Conservation (phyloP, 1,140 invertebrate genomes). For the Zaprionus kolodkinae region DNA sequence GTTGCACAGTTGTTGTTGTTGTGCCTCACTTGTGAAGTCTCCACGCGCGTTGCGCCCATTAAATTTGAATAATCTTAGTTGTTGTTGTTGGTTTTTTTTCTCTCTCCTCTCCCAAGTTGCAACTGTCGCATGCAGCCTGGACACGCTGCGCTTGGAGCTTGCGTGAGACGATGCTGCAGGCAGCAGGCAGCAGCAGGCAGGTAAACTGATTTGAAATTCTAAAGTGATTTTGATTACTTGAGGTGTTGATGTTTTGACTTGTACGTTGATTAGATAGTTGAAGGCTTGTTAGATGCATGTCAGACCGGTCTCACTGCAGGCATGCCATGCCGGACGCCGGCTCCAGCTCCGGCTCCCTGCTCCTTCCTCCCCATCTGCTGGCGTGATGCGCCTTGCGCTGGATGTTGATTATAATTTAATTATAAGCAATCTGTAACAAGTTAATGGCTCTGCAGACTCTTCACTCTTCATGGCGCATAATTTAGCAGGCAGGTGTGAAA, state of each 20-base stretch:
- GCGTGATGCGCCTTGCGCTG: slow-evolving; percentile 45
- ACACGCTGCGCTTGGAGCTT: slow-evolving; percentile 56
- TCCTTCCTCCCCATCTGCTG: slow-evolving; percentile 5
- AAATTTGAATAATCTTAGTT: slow-evolving; percentile 81
- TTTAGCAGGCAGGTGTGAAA: slow-evolving; percentile 79
- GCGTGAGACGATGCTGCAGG: slow-evolving; percentile 57
- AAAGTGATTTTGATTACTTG: slow-evolving; percentile 83
- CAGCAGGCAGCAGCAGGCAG: slow-evolving; percentile 4
- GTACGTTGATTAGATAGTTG: slow-evolving; percentile 81
- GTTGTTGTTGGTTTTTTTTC: slow-evolving; percentile 41
- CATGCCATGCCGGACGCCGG: background rate
- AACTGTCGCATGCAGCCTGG: slow-evolving; percentile 39
- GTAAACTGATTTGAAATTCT: slow-evolving; percentile 78
- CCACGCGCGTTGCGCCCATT: slow-evolving; percentile 73
- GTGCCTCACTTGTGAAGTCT: slow-evolving; percentile 60
- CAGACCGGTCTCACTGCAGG: slow-evolving; percentile 25
- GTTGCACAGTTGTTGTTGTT: background rate
- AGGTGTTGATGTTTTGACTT: slow-evolving; percentile 83
- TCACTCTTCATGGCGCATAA: slow-evolving; percentile 49
- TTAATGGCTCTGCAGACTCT: slow-evolving; percentile 61
- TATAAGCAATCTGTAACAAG: slow-evolving; percentile 80
- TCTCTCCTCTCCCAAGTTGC: slow-evolving; percentile 22
- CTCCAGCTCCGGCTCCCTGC: background rate
- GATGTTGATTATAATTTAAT: slow-evolving; percentile 81
- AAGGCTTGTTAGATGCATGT: slow-evolving; percentile 81